Evolutionary conservation across 2,888 invertebrate genomes (phyloP).

Genomic region (Hypena proboscidalis): DNA sequence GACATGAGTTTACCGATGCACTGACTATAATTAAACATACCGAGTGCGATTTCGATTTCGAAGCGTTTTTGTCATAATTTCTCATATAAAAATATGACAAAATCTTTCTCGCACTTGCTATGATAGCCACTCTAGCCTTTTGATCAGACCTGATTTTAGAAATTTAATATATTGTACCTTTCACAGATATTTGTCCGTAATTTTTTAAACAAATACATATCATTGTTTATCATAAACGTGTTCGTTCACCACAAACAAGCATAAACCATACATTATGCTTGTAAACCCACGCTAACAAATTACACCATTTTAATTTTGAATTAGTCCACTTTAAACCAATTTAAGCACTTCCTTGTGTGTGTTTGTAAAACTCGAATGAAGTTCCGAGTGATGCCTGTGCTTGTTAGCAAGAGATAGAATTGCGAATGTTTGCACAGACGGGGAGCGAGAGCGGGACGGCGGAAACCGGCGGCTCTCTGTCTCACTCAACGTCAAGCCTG

Average conservation of each 20-base stretch:
- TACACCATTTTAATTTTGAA: slow-evolving; percentile 9
- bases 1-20: too few species aligned
- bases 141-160: too few species aligned
- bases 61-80: too few species aligned
- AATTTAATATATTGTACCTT: not conserved
- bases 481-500: slow-evolving; percentile 94
- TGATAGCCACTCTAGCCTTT: too few species aligned
- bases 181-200: slow-evolving; percentile 1
- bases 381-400: slow-evolving; percentile 44
- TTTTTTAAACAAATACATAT: not conserved
- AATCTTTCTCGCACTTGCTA: too few species aligned
- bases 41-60: too few species aligned
- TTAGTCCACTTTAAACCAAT: slow-evolving; percentile 4
- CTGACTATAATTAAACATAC: too few species aligned
- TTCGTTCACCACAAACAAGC: not conserved
- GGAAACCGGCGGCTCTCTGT: slow-evolving; percentile 87
- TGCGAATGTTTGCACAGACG: slow-evolving; percentile 70
- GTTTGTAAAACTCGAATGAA: slow-evolving; percentile 16
- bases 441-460: slow-evolving; percentile 85
- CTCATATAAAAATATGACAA: too few species aligned
- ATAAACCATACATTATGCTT: slow-evolving; percentile 4
- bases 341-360: slow-evolving; percentile 20
- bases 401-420: slow-evolving; percentile 57
- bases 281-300: slow-evolving; percentile 20
- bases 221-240: too few species aligned